Conservation (phyloP, 2,888 invertebrate species). For the Philhelius pedissequus region DNA sequence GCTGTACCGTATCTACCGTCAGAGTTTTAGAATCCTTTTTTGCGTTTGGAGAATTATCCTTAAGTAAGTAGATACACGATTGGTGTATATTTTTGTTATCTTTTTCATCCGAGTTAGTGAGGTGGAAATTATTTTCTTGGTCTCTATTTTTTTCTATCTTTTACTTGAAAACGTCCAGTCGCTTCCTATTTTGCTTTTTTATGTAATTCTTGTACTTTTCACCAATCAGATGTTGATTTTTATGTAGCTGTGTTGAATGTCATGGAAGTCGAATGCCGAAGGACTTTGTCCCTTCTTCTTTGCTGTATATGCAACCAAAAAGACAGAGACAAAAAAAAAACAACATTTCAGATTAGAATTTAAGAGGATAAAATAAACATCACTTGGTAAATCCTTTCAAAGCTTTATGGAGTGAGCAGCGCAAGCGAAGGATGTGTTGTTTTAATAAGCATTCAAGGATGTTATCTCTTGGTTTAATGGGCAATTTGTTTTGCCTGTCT, state of each 20-base stretch:
- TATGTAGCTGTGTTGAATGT: conserved; percentile 24
- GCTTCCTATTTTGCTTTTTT: neutral
- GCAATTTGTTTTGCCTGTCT: conserved; percentile 42
- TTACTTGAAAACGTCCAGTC: conserved; percentile 7
- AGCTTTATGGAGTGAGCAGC: conserved; percentile 15
- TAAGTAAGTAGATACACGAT: conserved; percentile 7
- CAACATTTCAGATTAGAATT: conserved; percentile 57
- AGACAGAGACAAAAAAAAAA: neutral
- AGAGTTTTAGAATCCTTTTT: conserved; percentile 43
- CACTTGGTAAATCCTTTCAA: conserved; percentile 55
- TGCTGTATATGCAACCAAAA: neutral
- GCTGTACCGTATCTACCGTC: neutral
- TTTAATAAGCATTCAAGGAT: conserved; percentile 63
- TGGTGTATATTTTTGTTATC: conserved; percentile 33
- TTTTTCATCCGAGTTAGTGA: conserved; percentile 49
- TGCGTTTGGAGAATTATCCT: conserved; percentile 44
- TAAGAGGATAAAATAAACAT: conserved; percentile 62
- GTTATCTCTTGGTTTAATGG: conserved; percentile 63
- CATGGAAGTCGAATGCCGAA: neutral
- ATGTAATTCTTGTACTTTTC: neutral
- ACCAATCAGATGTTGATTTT: conserved; percentile 27
- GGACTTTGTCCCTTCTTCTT: conserved; percentile 2
- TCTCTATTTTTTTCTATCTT: neutral
- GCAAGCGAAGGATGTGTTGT: conserved; percentile 42
- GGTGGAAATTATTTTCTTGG: conserved; percentile 49